phyloP scores from a whole-genome alignment of 2,888 invertebrate species.

The Toxonevra muliebris region DNA sequence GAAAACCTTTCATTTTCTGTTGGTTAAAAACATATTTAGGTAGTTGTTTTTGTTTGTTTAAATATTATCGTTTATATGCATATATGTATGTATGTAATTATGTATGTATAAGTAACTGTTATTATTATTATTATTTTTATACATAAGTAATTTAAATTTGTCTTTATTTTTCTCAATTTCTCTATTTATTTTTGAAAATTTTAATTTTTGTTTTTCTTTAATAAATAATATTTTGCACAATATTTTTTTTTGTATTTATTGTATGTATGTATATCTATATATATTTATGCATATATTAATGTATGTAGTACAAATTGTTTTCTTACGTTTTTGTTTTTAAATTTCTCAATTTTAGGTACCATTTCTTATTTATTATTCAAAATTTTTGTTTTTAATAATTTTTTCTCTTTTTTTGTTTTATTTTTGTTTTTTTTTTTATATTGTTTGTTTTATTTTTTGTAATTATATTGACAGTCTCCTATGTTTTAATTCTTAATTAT shows the following conservation, averaged over 20 bases:
- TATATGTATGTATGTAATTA: neutral
- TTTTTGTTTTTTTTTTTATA: conserved; percentile 22
- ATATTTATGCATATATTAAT: neutral
- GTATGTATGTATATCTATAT: conserved; percentile 1
- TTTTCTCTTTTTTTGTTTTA: conserved; percentile 22
- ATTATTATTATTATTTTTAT: too few relatives aligned
- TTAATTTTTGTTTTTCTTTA: too few relatives aligned
- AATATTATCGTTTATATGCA: conserved; percentile 25
- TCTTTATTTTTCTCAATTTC: too few relatives aligned
- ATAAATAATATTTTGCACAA: too few relatives aligned
- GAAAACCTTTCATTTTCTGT: conserved; percentile 29
- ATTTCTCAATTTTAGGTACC: conserved; percentile 16
- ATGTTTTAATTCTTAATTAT: conserved; percentile 36
- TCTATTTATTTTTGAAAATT: too few relatives aligned
- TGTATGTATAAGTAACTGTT: too few relatives aligned
- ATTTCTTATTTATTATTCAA: conserved; percentile 18
- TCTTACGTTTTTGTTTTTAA: neutral
- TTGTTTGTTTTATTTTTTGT: conserved; percentile 31
- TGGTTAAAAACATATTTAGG: neutral
- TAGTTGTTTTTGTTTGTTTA: conserved; percentile 1
- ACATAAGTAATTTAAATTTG: too few relatives aligned
- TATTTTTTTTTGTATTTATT: conserved; percentile 2
- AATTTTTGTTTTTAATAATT: conserved; percentile 25
- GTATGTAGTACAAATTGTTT: neutral
- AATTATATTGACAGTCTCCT: conserved; percentile 47